A percentile compares a stretch with the other conserved stretches of the same genome.
phyloP scores from a whole-genome alignment of 2,113 vertebrate genomes.

The Amblyornis subalaris region DNA sequence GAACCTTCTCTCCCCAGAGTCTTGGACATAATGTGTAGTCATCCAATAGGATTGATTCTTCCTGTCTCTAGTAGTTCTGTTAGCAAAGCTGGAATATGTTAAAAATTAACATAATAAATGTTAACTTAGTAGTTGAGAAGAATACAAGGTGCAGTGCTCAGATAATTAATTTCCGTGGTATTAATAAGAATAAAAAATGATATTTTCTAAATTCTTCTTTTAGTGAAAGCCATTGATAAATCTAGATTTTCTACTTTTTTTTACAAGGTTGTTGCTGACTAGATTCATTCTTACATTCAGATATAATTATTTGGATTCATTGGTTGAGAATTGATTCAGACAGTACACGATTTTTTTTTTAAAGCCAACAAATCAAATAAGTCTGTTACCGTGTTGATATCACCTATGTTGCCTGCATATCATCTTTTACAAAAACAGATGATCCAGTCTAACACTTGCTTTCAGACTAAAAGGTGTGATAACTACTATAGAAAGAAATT shows the following conservation, averaged over 20 bases:
- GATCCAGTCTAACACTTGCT: not conserved
- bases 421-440: not conserved
- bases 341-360: not conserved
- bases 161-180: not conserved
- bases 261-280: not conserved
- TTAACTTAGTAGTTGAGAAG: not conserved
- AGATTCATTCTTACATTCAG: not conserved
- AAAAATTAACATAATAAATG: not conserved
- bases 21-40: not conserved
- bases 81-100: not conserved
- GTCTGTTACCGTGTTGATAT: not conserved
- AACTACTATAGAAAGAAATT: not conserved
- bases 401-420: not conserved
- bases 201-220: not conserved
- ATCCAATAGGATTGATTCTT: not conserved
- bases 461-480: not conserved
- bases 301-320: not conserved
- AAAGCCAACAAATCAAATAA: not conserved
- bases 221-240: not conserved
- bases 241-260: not conserved
- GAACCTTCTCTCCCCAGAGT: not conserved
- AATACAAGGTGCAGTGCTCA: fast-evolving
- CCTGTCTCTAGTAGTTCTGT: not conserved
- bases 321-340: not conserved
- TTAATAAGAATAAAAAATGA: not conserved